These are phyloP conservation scores for Donacobius atricapilla DNA, from an alignment of 2,113 vertebrate species.

Conservation along the genomic window DNA sequence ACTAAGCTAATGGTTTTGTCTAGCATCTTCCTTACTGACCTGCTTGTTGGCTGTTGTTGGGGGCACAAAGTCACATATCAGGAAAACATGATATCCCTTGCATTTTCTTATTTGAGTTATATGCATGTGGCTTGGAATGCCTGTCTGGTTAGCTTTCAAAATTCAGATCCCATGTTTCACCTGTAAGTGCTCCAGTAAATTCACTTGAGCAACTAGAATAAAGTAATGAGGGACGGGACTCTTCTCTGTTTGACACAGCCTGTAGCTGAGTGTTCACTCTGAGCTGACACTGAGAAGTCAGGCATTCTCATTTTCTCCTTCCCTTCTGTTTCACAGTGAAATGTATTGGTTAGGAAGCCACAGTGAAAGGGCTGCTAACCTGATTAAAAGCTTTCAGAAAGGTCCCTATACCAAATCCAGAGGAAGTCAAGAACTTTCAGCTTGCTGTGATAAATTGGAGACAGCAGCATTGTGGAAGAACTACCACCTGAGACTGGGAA, in stretches of 20 bases:
- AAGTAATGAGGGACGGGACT: not conserved
- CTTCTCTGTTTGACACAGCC: not conserved
- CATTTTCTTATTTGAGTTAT: not conserved
- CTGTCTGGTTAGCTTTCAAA: not conserved
- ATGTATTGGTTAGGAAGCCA: not conserved
- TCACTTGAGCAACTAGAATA: not conserved
- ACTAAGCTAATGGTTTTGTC: not conserved
- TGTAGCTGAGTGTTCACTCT: not conserved
- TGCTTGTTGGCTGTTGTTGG: not conserved
- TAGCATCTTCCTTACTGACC: not conserved
- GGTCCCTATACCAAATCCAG: not conserved
- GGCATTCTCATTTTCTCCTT: not conserved
- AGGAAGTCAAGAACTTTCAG: not conserved
- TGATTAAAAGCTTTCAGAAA: not conserved
- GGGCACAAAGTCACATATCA: fast-evolving
- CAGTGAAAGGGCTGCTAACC: not conserved
- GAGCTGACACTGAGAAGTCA: not conserved
- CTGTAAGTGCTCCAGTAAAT: not conserved
- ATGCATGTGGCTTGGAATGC: not conserved
- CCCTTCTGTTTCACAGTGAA: not conserved
- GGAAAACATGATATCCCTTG: not conserved
- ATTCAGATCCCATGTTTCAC: not conserved
- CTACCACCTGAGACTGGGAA: not conserved
- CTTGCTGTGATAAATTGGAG: not conserved
- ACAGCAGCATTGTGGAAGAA: not conserved